These are phyloP conservation scores for Hemicentrotus pulcherrimus DNA, from an alignment of 35 echinoderm and acorn worm genomes.

Conservation along the genomic window DNA sequence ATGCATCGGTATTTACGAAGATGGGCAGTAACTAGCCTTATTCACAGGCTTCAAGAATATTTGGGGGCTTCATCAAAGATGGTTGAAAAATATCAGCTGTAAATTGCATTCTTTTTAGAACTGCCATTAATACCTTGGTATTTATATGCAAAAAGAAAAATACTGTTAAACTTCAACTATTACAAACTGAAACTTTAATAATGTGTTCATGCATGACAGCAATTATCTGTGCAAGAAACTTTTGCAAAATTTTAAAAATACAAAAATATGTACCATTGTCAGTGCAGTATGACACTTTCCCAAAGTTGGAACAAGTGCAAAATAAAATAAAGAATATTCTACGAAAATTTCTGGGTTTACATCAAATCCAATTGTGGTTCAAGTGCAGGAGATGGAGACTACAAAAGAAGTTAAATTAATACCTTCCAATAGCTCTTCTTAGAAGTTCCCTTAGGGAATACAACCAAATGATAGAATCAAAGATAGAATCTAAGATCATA, in stretches of 20 bases:
- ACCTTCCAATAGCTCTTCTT: neutral
- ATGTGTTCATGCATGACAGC: no score
- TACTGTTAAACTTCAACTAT: no score
- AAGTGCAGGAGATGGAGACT: neutral
- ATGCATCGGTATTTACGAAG: constrained; percentile 33
- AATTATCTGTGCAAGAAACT: no score
- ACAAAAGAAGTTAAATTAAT: neutral
- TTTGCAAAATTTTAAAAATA: no score
- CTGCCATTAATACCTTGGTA: neutral
- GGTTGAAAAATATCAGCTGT: no score
- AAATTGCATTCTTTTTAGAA: no score
- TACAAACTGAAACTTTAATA: no score
- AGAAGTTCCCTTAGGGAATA: neutral
- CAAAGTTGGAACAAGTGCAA: no score
- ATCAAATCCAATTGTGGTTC: neutral
- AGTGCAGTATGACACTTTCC: no score
- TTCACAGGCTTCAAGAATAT: neutral
- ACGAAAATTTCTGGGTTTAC: neutral
- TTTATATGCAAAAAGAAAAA: neutral
- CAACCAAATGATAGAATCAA: neutral
- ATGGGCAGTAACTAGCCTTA: constrained; percentile 26
- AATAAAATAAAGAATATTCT: neutral
- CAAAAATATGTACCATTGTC: no score
- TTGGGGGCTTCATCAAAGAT: neutral
- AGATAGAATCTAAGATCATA: neutral